These are phyloP conservation scores for Perognathus longimembris DNA, from an alignment of 2,113 vertebrate genomes.

Conservation along the genomic window DNA sequence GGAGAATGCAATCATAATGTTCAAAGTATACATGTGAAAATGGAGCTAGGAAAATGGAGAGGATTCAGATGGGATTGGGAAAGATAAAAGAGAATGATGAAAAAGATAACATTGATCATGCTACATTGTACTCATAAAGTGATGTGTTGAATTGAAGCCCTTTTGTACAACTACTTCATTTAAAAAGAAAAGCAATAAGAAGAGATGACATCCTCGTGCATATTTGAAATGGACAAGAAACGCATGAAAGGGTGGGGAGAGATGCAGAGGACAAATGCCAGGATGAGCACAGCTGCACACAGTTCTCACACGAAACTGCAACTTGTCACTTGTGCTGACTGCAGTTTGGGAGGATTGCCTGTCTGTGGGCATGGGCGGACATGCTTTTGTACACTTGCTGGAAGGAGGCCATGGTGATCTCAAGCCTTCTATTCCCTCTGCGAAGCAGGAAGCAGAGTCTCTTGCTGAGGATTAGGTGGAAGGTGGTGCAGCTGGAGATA, in stretches of 20 bases:
- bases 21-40: too few species aligned
- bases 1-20: too few species aligned
- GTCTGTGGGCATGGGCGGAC: fast-evolving
- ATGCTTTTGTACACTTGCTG: neutral
- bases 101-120: too few species aligned
- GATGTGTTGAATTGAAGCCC: too few species aligned
- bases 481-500: neutral
- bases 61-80: too few species aligned
- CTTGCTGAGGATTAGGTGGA: neutral
- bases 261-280: fast-evolving
- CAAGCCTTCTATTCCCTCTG: neutral
- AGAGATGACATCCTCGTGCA: neutral
- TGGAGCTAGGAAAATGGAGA: too few species aligned
- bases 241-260: neutral
- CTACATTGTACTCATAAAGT: too few species aligned
- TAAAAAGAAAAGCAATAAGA: too few species aligned
- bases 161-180: too few species aligned
- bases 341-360: neutral
- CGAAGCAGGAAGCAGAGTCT: neutral
- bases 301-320: neutral
- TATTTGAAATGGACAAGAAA: neutral
- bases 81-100: too few species aligned
- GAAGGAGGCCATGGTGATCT: neutral
- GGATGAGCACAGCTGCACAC: neutral
- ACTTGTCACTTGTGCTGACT: too few species aligned